Evolutionary conservation across 2,113 vertebrate species (phyloP).

Genomic region (Candoia aspera): DNA sequence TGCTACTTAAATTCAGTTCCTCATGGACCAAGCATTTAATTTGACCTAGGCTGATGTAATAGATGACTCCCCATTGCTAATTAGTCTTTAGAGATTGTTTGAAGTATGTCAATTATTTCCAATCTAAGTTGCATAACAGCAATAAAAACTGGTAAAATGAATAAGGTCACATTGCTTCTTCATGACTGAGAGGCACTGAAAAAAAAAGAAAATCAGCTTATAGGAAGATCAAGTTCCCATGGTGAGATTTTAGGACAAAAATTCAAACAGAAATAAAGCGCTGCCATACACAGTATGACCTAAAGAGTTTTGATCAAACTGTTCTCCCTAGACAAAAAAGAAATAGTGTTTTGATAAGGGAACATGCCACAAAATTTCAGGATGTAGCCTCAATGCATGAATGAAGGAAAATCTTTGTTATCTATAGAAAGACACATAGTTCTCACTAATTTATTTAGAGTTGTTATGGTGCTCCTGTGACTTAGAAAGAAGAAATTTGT

Average conservation of each 20-base stretch:
- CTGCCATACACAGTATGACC: not conserved
- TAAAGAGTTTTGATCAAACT: constrained; percentile 28
- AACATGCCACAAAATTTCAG: constrained; percentile 38
- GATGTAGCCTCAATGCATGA: not conserved
- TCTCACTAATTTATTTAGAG: not conserved
- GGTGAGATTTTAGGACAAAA: constrained; percentile 25
- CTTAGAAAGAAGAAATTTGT: not conserved
- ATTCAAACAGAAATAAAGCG: constrained; percentile 25
- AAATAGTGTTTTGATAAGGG: not conserved
- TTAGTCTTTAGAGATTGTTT: constrained; percentile 67
- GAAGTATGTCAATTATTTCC: constrained; percentile 62
- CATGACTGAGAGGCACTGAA: constrained; percentile 40
- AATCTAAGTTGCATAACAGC: constrained; percentile 41
- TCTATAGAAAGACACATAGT: not conserved
- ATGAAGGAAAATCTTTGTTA: constrained; percentile 30
- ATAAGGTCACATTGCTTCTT: constrained; percentile 58
- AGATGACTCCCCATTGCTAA: constrained; percentile 68
- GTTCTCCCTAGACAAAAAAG: constrained; percentile 19
- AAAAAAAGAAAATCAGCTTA: constrained; percentile 18
- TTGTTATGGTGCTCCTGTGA: not conserved
- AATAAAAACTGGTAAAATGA: constrained; percentile 32
- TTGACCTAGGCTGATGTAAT: constrained; percentile 58
- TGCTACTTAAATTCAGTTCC: constrained; percentile 50
- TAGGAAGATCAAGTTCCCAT: not conserved
- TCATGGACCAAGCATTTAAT: constrained; percentile 62